A percentile compares a stretch with the other conserved stretches of the same genome.
Conservation (phyloP, 1,140 invertebrate genomes). For the Chrysoperla carnea region DNA sequence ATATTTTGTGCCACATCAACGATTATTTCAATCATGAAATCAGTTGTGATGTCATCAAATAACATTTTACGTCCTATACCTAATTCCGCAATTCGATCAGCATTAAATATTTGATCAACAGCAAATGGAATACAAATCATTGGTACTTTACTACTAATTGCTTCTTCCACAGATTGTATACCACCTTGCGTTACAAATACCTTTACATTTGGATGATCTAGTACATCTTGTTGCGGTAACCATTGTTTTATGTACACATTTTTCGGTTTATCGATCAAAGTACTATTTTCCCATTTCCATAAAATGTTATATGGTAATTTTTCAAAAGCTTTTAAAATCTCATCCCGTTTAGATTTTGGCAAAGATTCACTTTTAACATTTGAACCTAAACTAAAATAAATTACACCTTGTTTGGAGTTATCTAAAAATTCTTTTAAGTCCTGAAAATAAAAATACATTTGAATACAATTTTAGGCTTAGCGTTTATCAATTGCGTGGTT, state of each 20-base stretch:
- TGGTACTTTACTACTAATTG: constrained; percentile 30
- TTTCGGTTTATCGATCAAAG: background rate
- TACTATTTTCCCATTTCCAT: constrained; percentile 17
- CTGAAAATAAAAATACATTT: constrained; percentile 2
- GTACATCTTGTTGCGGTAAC: background rate
- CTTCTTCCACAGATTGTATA: constrained; percentile 33
- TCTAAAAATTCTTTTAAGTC: constrained; percentile 12
- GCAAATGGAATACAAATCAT: constrained; percentile 20
- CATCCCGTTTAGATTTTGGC: background rate
- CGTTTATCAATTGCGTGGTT: too few relatives aligned
- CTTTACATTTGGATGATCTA: constrained; percentile 28
- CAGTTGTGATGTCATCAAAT: too few relatives aligned
- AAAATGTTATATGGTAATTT: constrained; percentile 13
- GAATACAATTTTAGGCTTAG: too few relatives aligned
- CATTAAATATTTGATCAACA: constrained; percentile 26
- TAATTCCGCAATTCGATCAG: constrained; percentile 4
- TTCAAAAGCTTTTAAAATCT: constrained; percentile 7
- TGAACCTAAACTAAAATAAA: constrained; percentile 17
- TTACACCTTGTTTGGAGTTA: constrained; percentile 12
- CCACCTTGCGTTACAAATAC: constrained; percentile 41
- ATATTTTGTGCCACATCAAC: too few relatives aligned
- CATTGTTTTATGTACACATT: constrained; percentile 6
- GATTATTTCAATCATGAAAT: too few relatives aligned
- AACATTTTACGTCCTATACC: too few relatives aligned
- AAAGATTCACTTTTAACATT: constrained; percentile 7